Evolutionary conservation across 2,888 invertebrate species (phyloP), one percentile per base, ranked within the genome.

Genomic region (Meiosimyza platycephala): DNA sequence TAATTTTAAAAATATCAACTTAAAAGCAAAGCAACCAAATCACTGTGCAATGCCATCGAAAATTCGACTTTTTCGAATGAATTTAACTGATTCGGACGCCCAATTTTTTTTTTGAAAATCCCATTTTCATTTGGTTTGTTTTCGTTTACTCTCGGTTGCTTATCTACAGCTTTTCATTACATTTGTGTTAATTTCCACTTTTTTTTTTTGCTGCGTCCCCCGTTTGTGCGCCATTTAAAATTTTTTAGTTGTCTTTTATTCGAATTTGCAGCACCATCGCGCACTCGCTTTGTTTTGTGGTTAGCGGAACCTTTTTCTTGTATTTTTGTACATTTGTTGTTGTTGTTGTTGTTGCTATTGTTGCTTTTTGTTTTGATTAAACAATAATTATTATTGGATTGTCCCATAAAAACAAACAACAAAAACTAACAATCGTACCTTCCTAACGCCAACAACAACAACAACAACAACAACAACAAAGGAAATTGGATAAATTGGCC

Each of bases 141-240:
- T 78, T 81, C 82, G 81, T 79, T 40, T 40, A 40, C 40, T 40
- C 40, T 40, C 40, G 9, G 40, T 40, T 40, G 78, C 83, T 83
- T 85, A 83, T 84, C 85, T 79, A 78, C 59, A 71, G 79, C 80
- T 79, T 83, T 83, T 84, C 82, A 83, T 83, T 83, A 80, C 80
- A 80, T 84, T 81, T 84, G 79, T 81, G 81, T 83, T 83, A 80
- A 84, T 83, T 84, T 81, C 47, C 62, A 50, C 70, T 71, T 66
- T 52, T 63, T 50, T 62, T 72, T 72, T 72, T 70, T n/a, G n/a
- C 59, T 76, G 70, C 77, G 63, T 63, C n/a, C 64, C 57, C 65
- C 65, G 16, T 52, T 71, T 71, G 57, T 72, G 33, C 18, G 78
- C 28, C 62, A 48, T 72, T 70, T 55, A 55, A 55, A 64, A 22